Conservation (phyloP, 2,113 vertebrate species). For the Forbesichthys agassizii region DNA sequence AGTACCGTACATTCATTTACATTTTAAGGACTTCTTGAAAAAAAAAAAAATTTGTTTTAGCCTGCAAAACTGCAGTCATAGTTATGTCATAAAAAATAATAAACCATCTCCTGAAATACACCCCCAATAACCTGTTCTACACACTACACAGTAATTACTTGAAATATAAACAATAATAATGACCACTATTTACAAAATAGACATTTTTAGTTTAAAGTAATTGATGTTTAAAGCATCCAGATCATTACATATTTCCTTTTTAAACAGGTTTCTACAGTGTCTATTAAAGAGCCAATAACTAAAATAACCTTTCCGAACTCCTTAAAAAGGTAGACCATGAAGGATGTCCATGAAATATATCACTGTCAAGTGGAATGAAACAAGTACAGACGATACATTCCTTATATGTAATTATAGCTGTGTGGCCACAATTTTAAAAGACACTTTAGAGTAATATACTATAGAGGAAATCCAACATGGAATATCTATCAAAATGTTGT, state of each 20-base stretch:
- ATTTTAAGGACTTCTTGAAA: conserved; percentile 44
- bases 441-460: conserved; percentile 25
- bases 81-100: conserved; percentile 42
- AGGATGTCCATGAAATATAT: conserved; percentile 36
- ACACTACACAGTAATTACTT: conserved; percentile 68
- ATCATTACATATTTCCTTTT: conserved; percentile 49
- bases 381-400: background rate
- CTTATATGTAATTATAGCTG: background rate
- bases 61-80: conserved; percentile 7
- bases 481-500: conserved; percentile 15
- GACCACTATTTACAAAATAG: conserved; percentile 74
- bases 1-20: conserved; percentile 74
- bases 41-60: conserved; percentile 37
- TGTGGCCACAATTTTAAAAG: background rate
- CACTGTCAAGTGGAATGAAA: conserved; percentile 8
- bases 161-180: conserved; percentile 71
- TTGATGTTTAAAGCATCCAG: conserved; percentile 41
- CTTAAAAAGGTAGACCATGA: conserved; percentile 21
- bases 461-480: conserved; percentile 30
- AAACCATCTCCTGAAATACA: conserved; percentile 44
- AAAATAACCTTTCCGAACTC: conserved; percentile 59
- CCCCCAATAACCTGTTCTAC: conserved; percentile 48
- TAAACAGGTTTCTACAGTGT: conserved; percentile 72
- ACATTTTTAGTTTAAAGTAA: conserved; percentile 61
- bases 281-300: conserved; percentile 72